Percentiles rank a stretch among this genome's conserved stretches.
These are phyloP conservation scores for Philhelius pedissequus DNA, from an alignment of 2,888 invertebrate species.

Conservation along the genomic window DNA sequence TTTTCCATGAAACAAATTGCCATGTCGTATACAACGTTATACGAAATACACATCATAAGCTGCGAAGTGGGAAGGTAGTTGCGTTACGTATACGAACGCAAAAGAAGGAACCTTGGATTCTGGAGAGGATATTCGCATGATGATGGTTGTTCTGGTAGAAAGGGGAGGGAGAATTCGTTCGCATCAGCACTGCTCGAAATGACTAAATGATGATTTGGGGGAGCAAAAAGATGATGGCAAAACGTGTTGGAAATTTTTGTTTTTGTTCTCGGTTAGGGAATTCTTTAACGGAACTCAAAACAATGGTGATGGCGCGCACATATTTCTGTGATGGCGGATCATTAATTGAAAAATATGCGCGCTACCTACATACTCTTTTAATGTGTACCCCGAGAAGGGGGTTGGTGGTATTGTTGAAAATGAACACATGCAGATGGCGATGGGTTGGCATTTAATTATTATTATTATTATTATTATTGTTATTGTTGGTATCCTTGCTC, in stretches of 20 bases:
- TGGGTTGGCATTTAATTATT: conserved; percentile 41
- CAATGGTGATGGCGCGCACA: conserved; percentile 22
- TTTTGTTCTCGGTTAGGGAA: background rate
- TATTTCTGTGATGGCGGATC: conserved; percentile 46
- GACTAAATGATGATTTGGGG: conserved; percentile 44
- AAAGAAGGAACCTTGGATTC: conserved; percentile 20
- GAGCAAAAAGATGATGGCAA: background rate
- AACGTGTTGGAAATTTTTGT: background rate
- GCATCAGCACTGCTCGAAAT: conserved; percentile 10
- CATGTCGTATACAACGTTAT: background rate
- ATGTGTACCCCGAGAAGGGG: background rate
- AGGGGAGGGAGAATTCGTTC: background rate
- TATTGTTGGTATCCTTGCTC: conserved; percentile 27
- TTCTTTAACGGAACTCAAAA: conserved; percentile 31
- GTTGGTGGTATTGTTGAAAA: conserved; percentile 9
- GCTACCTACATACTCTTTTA: background rate
- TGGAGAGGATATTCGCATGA: conserved; percentile 5
- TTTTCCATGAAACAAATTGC: conserved; percentile 65
- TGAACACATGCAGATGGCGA: background rate
- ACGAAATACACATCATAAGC: background rate
- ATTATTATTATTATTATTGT: too few relatives aligned
- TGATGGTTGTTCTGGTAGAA: conserved; percentile 1
- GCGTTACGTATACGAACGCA: background rate
- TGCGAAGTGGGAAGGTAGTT: background rate
- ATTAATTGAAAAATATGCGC: conserved; percentile 63